Percentiles rank a stretch among this genome's conserved stretches.
Conservation (phyloP, 2,797 vertebrate genomes). For the Enteromius thamalakanensis region DNA sequence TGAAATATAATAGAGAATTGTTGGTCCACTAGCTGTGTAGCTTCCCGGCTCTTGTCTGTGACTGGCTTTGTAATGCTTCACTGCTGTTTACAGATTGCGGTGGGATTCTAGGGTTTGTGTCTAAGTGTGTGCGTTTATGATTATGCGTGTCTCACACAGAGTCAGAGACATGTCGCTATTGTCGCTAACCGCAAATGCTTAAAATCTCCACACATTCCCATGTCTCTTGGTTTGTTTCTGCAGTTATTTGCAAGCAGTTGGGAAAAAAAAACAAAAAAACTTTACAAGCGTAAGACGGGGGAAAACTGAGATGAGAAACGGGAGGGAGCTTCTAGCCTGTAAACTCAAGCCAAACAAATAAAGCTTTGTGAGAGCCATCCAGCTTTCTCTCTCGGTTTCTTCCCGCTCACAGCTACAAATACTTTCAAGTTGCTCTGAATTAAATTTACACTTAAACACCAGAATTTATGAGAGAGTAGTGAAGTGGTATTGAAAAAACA, state of each 20-base stretch:
- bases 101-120: constrained; percentile 6
- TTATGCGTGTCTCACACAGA: constrained; percentile 1
- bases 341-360: constrained; percentile 58
- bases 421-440: constrained; percentile 31
- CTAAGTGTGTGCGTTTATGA: constrained; percentile 1
- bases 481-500: constrained; percentile 48
- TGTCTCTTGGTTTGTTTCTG: constrained; percentile 34
- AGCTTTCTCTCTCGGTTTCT: constrained; percentile 11
- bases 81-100: constrained; percentile 39
- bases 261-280: constrained; percentile 13
- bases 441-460: constrained; percentile 52
- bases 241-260: constrained; percentile 37
- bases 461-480: constrained; percentile 42
- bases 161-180: constrained; percentile 7
- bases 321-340: constrained; percentile 27
- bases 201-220: constrained; percentile 24
- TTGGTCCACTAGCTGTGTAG: background rate
- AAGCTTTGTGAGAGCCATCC: constrained; percentile 49
- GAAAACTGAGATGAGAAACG: constrained; percentile 37
- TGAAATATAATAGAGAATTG: constrained; percentile 26
- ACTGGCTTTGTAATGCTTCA: constrained; percentile 14
- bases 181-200: constrained; percentile 25
- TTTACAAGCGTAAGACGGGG: constrained; percentile 40
- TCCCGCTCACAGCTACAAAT: constrained; percentile 30
- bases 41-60: background rate